Evolutionary conservation across 1,140 invertebrate species (phyloP).

Genomic region (Laupala kohalensis): DNA sequence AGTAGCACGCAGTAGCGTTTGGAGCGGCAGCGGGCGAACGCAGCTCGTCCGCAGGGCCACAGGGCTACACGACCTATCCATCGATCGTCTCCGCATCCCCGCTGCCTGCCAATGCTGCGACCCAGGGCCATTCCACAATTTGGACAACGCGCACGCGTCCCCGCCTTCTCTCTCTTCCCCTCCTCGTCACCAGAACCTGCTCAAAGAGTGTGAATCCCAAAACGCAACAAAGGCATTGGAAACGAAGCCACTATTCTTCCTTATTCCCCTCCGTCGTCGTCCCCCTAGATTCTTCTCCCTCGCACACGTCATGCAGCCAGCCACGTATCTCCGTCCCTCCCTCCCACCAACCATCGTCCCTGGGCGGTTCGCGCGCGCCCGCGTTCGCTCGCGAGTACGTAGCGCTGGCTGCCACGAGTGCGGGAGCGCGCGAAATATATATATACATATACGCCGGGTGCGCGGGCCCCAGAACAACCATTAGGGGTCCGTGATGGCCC

Average conservation of each 20-base stretch:
- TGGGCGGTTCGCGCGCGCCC: too few relatives aligned
- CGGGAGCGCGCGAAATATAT: not conserved
- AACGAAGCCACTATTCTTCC: not conserved
- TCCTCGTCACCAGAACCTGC: not conserved
- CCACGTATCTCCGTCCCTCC: too few relatives aligned
- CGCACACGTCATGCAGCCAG: not conserved
- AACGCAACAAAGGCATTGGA: not conserved
- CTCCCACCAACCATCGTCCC: not conserved
- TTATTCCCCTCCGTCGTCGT: not conserved
- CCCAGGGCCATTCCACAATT: too few relatives aligned
- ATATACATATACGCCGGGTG: too few relatives aligned
- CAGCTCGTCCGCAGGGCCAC: not conserved
- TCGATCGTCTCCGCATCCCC: not conserved
- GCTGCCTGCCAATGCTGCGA: too few relatives aligned
- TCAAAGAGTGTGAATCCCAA: not conserved
- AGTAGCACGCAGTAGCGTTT: too few relatives aligned
- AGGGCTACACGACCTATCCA: not conserved
- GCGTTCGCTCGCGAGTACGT: too few relatives aligned
- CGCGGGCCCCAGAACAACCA: slow-evolving; percentile 5
- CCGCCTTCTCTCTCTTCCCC: too few relatives aligned
- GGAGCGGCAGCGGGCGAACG: not conserved
- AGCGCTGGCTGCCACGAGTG: too few relatives aligned
- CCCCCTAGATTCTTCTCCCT: not conserved
- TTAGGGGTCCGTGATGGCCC: slow-evolving; percentile 9
- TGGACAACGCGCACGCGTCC: not conserved